Evolutionary conservation across 2,113 vertebrate species (phyloP).

Genomic region (Tachysurus fulvidraco): DNA sequence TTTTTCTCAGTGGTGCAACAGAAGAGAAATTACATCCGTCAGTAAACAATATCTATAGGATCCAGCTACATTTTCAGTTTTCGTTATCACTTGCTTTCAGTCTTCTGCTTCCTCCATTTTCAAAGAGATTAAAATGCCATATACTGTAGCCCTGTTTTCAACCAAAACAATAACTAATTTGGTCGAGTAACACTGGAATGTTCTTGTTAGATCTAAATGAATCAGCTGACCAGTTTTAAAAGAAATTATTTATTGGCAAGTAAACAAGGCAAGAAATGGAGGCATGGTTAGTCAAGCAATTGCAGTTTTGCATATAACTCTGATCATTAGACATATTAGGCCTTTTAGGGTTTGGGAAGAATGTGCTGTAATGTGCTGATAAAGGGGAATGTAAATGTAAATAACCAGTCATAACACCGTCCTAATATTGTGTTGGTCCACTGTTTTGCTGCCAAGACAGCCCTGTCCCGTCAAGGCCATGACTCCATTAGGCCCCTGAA

Average conservation of each 20-base stretch:
- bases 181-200: not conserved
- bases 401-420: too few relatives aligned
- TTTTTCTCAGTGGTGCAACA: not conserved
- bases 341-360: not conserved
- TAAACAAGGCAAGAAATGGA: not conserved
- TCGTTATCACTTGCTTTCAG: not conserved
- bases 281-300: not conserved
- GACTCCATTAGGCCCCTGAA: too few relatives aligned
- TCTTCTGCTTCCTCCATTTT: not conserved
- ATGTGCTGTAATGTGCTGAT: not conserved
- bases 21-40: not conserved
- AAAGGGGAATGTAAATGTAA: too few relatives aligned
- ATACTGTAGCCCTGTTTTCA: not conserved
- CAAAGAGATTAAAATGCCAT: not conserved
- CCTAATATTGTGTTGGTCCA: too few relatives aligned
- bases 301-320: not conserved
- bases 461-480: too few relatives aligned
- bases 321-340: not conserved
- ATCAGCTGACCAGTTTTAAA: not conserved
- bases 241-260: not conserved
- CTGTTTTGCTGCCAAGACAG: too few relatives aligned
- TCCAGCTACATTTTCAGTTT: not conserved
- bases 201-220: not conserved
- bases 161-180: not conserved
- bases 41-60: not conserved